Percentiles rank a stretch among this genome's conserved stretches.
Evolutionary conservation across 2,113 vertebrate genomes (phyloP).

Genomic region (Anser brachyrhynchus): DNA sequence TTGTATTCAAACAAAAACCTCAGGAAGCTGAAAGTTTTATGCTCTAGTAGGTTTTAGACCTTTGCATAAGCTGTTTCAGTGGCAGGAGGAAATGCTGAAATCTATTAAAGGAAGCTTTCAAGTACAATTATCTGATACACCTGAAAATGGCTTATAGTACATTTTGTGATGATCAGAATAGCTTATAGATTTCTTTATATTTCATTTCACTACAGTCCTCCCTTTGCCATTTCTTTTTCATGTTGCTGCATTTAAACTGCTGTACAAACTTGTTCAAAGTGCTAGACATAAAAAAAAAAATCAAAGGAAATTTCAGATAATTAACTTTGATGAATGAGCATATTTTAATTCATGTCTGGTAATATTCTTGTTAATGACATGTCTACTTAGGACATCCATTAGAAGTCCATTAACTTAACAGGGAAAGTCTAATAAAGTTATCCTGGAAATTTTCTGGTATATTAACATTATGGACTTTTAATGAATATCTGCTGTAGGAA

Average conservation of each 20-base stretch:
- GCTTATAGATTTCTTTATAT: conserved; percentile 41
- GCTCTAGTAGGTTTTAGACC: conserved; percentile 54
- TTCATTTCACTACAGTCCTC: not conserved
- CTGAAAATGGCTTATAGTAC: conserved; percentile 18
- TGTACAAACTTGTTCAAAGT: conserved; percentile 70
- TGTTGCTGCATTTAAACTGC: conserved; percentile 46
- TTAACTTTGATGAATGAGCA: conserved; percentile 77
- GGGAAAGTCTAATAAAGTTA: conserved; percentile 78
- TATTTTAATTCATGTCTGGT: conserved; percentile 72
- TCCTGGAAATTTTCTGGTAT: conserved; percentile 78
- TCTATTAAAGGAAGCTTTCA: conserved; percentile 53
- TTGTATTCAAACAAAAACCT: conserved; percentile 57
- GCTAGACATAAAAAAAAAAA: conserved; percentile 53
- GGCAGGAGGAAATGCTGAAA: conserved; percentile 47
- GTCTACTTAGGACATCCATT: conserved; percentile 78
- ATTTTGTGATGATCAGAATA: conserved; percentile 27
- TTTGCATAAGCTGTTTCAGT: conserved; percentile 44
- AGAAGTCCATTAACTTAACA: conserved; percentile 81
- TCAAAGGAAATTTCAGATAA: conserved; percentile 71
- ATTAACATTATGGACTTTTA: conserved; percentile 77
- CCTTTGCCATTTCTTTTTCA: conserved; percentile 41
- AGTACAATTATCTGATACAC: conserved; percentile 42
- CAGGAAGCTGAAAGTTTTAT: conserved; percentile 44
- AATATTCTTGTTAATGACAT: conserved; percentile 79
- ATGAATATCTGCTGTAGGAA: conserved; percentile 77